Evolutionary conservation across 2,888 invertebrate species (phyloP).

Genomic region (Choristoneura rosaceana): DNA sequence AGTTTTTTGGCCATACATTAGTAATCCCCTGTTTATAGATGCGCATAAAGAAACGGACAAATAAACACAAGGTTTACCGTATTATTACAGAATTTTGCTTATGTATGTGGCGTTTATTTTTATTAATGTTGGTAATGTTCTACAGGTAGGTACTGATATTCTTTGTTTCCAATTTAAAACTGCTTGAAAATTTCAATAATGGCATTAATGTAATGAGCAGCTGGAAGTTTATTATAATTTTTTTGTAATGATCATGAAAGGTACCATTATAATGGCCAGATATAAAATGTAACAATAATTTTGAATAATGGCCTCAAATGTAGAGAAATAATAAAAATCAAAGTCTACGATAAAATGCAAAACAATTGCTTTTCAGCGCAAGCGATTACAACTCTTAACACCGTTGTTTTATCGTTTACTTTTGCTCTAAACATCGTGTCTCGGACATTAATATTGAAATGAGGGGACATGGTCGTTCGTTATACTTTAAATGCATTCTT

Average conservation of each 20-base stretch:
- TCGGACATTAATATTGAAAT: slow-evolving; percentile 78
- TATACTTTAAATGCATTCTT: slow-evolving; percentile 82
- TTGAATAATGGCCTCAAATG: slow-evolving; percentile 60
- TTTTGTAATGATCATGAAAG: slow-evolving; percentile 31
- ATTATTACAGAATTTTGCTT: too few species aligned
- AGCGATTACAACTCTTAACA: slow-evolving; percentile 52
- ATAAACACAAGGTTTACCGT: too few species aligned
- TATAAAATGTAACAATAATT: slow-evolving; percentile 44
- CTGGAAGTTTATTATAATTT: not conserved
- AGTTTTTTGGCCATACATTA: too few species aligned
- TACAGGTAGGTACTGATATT: too few species aligned
- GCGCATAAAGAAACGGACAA: too few species aligned
- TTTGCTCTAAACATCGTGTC: slow-evolving; percentile 47
- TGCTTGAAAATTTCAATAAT: too few species aligned
- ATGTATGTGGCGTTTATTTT: too few species aligned
- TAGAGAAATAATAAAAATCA: slow-evolving; percentile 66
- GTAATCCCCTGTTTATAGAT: too few species aligned
- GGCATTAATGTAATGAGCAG: too few species aligned
- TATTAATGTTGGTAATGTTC: too few species aligned
- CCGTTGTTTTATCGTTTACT: slow-evolving; percentile 49
- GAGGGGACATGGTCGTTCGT: slow-evolving; percentile 70
- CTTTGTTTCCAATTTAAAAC: too few species aligned
- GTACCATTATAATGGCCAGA: slow-evolving; percentile 36
- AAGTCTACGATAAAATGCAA: slow-evolving; percentile 60
- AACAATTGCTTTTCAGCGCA: slow-evolving; percentile 47